phyloP scores from a whole-genome alignment of 2,888 invertebrate genomes.

The Salpingus planirostris region DNA sequence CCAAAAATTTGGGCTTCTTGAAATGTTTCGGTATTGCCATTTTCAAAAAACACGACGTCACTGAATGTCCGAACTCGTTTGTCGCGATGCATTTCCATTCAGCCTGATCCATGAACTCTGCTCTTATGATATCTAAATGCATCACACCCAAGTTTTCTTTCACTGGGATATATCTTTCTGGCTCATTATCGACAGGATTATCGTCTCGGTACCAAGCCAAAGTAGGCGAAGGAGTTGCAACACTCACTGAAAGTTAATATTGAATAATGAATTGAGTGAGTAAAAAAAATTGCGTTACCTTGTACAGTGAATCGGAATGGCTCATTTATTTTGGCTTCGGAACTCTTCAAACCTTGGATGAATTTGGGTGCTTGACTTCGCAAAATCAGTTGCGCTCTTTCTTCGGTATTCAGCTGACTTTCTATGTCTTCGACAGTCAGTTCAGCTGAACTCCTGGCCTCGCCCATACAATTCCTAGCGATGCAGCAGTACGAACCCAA shows the following conservation, averaged over 20 bases:
- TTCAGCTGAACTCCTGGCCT: conserved; percentile 77
- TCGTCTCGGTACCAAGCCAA: conserved; percentile 87
- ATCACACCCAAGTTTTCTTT: conserved; percentile 64
- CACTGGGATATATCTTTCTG: conserved; percentile 57
- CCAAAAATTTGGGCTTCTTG: conserved; percentile 80
- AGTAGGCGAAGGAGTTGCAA: conserved; percentile 64
- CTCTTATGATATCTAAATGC: conserved; percentile 60
- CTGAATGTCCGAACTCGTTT: conserved; percentile 82
- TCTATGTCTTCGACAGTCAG: conserved; percentile 86
- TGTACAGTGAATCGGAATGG: conserved; percentile 70
- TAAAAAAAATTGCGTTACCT: conserved; percentile 44
- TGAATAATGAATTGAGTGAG: neutral
- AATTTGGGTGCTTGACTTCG: conserved; percentile 79
- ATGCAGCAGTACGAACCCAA: conserved; percentile 84
- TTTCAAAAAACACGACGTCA: conserved; percentile 79
- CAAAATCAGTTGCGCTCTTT: conserved; percentile 63
- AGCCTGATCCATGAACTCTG: conserved; percentile 79
- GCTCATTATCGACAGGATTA: conserved; percentile 58
- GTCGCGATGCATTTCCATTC: conserved; percentile 89
- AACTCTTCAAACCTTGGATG: conserved; percentile 69
- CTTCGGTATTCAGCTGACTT: conserved; percentile 80
- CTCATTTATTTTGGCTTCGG: conserved; percentile 76
- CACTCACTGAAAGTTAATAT: conserved; percentile 52
- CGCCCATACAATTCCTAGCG: conserved; percentile 85
- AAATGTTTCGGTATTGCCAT: conserved; percentile 79